Percentiles rank a stretch among this genome's conserved stretches.
Conservation (phyloP, 37 sponge, comb jelly and placozoan species). For the Amphimedon queenslandica region DNA sequence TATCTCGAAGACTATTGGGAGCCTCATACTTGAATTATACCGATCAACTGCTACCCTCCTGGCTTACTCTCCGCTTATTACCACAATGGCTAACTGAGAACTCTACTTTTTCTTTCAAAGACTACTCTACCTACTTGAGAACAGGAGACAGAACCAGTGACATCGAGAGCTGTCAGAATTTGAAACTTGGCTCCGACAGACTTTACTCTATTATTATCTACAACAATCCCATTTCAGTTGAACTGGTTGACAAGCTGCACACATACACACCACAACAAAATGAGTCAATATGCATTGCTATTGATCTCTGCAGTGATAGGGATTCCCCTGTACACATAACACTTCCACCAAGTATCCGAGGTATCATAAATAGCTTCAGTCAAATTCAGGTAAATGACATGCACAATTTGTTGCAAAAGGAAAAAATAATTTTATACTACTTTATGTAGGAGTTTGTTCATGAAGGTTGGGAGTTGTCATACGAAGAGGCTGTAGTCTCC, state of each 20-base stretch:
- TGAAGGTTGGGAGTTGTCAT: background rate
- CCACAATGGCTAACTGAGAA: background rate
- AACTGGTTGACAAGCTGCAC: background rate
- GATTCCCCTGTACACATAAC: background rate
- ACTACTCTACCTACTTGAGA: background rate
- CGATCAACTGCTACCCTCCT: background rate
- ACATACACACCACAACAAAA: background rate
- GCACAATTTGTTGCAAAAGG: background rate
- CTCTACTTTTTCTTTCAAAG: background rate
- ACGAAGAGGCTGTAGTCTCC: background rate
- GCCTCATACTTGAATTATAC: background rate
- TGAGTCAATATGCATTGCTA: background rate
- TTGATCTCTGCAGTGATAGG: background rate
- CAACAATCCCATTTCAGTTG: background rate
- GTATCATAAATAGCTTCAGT: background rate
- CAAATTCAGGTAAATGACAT: background rate
- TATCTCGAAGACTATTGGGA: background rate
- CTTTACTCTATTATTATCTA: background rate
- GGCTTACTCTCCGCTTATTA: background rate
- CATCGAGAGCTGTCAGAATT: background rate
- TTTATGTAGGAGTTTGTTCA: background rate
- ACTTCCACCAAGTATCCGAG: background rate
- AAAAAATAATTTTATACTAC: background rate
- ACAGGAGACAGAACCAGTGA: background rate
- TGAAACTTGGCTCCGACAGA: background rate